Evolutionary conservation across 2,113 vertebrate species (phyloP).

Genomic region (Hassar affinis): DNA sequence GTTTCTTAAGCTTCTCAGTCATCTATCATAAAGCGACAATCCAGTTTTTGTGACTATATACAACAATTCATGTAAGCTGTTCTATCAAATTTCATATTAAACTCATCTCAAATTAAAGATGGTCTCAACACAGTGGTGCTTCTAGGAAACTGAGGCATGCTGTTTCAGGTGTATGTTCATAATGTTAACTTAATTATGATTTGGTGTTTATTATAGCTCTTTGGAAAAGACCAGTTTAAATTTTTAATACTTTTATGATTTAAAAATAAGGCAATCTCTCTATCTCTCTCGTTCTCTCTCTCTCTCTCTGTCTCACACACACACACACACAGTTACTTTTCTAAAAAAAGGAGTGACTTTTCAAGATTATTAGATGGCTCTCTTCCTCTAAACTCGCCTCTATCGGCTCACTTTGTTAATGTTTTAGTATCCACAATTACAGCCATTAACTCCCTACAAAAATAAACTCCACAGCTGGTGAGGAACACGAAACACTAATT

Average conservation of each 20-base stretch:
- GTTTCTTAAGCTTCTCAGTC: background rate
- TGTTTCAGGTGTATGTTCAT: background rate
- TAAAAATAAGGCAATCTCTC: background rate
- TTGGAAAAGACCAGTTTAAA: background rate
- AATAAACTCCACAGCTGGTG: conserved; percentile 62
- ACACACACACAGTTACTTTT: background rate
- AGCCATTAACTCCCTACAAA: conserved; percentile 60
- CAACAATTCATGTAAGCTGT: background rate
- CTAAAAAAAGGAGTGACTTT: conserved; percentile 37
- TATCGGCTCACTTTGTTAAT: conserved; percentile 53
- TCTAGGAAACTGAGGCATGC: background rate
- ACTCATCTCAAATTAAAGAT: background rate
- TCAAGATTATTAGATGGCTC: conserved; percentile 36
- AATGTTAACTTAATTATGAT: background rate
- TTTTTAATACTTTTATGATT: background rate
- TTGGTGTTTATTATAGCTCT: background rate
- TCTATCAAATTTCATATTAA: too few species aligned
- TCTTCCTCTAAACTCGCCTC: conserved; percentile 53
- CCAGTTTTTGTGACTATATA: background rate
- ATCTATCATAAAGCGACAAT: background rate
- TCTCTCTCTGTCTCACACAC: background rate
- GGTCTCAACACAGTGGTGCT: background rate
- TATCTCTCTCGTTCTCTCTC: background rate
- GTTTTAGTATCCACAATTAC: conserved; percentile 62
- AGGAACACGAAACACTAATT: conserved; percentile 55